phyloP scores from a whole-genome alignment of 1,140 invertebrate genomes.

The Heterodera schachtii region DNA sequence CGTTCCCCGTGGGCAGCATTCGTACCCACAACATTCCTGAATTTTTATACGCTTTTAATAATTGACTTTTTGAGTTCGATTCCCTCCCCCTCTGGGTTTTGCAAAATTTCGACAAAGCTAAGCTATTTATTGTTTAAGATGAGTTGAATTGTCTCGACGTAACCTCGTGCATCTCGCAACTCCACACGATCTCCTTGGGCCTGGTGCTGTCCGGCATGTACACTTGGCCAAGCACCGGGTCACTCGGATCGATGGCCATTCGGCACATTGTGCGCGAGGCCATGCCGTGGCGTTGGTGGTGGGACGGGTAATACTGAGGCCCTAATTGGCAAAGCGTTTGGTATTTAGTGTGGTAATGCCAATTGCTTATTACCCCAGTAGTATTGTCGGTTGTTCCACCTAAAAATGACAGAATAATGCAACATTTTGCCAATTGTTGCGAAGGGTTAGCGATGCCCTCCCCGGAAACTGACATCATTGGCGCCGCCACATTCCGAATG shows the following conservation, averaged over 20 bases:
- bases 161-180: slow-evolving; percentile 22
- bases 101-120: too few relatives aligned
- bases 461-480: slow-evolving; percentile 56
- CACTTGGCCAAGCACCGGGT: slow-evolving; percentile 60
- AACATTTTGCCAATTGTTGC: background rate
- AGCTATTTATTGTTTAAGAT: too few relatives aligned
- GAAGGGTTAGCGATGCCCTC: background rate
- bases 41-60: too few relatives aligned
- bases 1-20: slow-evolving; percentile 54
- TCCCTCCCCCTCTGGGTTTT: too few relatives aligned
- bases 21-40: slow-evolving; percentile 52
- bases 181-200: slow-evolving; percentile 45
- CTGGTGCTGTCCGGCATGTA: slow-evolving; percentile 61
- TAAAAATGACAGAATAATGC: slow-evolving; percentile 18
- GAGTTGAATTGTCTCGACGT: too few relatives aligned
- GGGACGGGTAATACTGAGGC: slow-evolving; percentile 15
- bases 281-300: background rate
- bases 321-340: background rate
- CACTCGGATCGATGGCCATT: slow-evolving; percentile 58
- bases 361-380: slow-evolving; percentile 50
- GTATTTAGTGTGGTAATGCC: background rate
- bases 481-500: slow-evolving; percentile 49
- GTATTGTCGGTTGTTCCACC: slow-evolving; percentile 58
- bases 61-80: too few relatives aligned
- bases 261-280: slow-evolving; percentile 54